These are phyloP conservation scores for Pollenia amentaria DNA, from an alignment of 2,888 invertebrate species.

Conservation along the genomic window DNA sequence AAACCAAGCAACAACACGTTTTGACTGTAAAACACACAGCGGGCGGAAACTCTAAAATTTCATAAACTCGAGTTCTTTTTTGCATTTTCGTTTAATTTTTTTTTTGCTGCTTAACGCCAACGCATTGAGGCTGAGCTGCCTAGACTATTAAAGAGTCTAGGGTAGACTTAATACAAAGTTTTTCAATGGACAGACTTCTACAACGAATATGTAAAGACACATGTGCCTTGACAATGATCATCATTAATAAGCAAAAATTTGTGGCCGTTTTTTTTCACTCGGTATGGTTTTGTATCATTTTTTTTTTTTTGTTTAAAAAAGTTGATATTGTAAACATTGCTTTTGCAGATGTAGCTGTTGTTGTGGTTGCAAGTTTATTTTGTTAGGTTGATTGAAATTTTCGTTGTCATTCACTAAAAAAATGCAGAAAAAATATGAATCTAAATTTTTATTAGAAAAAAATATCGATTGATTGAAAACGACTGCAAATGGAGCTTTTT, in stretches of 20 bases:
- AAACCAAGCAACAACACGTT: slow-evolving; percentile 67
- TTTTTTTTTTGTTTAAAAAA: slow-evolving; percentile 29
- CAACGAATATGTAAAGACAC: slow-evolving; percentile 60
- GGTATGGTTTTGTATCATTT: neutral
- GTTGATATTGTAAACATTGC: slow-evolving; percentile 59
- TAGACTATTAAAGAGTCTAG: slow-evolving; percentile 47
- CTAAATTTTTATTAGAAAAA: neutral
- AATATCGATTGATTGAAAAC: neutral
- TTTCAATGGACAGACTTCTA: slow-evolving; percentile 21
- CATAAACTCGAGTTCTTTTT: slow-evolving; percentile 47
- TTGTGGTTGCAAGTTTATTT: slow-evolving; percentile 64
- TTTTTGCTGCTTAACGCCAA: slow-evolving; percentile 70
- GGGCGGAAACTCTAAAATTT: slow-evolving; percentile 73
- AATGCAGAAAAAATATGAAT: slow-evolving; percentile 1
- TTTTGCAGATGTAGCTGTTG: slow-evolving; percentile 27
- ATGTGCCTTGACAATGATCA: slow-evolving; percentile 77
- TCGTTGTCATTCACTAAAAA: slow-evolving; percentile 61
- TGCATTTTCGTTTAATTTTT: slow-evolving; percentile 31
- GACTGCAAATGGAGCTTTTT: neutral
- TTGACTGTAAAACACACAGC: slow-evolving; percentile 73
- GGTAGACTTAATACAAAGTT: neutral
- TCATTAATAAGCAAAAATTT: slow-evolving; percentile 76
- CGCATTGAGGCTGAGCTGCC: slow-evolving; percentile 68
- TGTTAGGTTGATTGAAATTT: slow-evolving; percentile 59
- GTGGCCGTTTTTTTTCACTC: slow-evolving; percentile 52